Evolutionary conservation across 2,888 invertebrate genomes (phyloP), one percentile per base, ranked within the genome.

Genomic region (Nymphalis c-album): DNA sequence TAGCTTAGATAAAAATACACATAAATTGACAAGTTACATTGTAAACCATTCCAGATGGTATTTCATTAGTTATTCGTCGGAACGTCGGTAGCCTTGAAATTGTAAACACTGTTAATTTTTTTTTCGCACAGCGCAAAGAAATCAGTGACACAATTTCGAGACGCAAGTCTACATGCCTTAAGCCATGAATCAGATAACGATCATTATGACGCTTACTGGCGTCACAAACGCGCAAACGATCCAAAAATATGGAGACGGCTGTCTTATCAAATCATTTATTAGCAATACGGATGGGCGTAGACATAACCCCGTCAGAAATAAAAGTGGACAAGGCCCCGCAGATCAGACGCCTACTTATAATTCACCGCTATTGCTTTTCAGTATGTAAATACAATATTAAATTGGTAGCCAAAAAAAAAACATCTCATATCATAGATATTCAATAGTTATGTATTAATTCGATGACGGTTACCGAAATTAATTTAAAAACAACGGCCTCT

Each of bases 201-300:
- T 47, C 47, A 66, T 57, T 67, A 75, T 80, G 83, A 83, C 82
- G 83, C 69, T 64, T 60, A 61, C 64, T 45, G 66, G 60, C 84
- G 84, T 83, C 82, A 82, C 78, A 70, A 72, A 76, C 74, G 75
- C 83, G 82, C 77, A 80, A 75, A 76, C 74, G 77, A 70, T 80
- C 84, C 82, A 76, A 81, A 86, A 85, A 85, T 87, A 84, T 80
- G 78, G 71, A 71, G 74, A 73, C 83, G 79, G 80, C 81, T 84
- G 84, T 82, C 81, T 77, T 79, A 82, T 81, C 78, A 77, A 79
- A 81, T 82, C 81, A 81, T 82, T 83, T 83, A 78, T 80, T 77
- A 80, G 73, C 74, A 69, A 68, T 74, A 72, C 73, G 70, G 60
- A 66, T 53, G 65, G 60, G 64, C 51, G 63, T 68, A 71, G 60